Percentiles rank a stretch among this genome's conserved stretches.
Evolutionary conservation across 2,797 vertebrate species (phyloP).

Genomic region (Crenuchus spilurus): DNA sequence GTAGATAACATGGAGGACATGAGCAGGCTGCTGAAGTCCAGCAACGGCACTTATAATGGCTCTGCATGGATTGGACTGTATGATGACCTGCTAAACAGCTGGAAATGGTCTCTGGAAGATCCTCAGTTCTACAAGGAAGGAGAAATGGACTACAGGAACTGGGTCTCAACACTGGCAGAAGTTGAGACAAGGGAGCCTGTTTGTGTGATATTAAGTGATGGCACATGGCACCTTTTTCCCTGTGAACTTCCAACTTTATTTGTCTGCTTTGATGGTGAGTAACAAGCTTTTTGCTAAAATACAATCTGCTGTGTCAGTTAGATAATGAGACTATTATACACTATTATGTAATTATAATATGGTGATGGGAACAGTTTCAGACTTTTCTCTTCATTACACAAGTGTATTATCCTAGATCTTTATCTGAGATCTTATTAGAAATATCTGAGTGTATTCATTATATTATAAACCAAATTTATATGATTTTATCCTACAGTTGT

Average conservation of each 20-base stretch:
- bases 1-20: slow-evolving; percentile 36
- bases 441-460: too few species aligned
- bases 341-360: too few species aligned
- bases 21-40: slow-evolving; percentile 10
- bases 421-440: too few species aligned
- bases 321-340: too few species aligned
- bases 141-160: slow-evolving; percentile 42
- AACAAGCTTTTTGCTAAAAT: neutral
- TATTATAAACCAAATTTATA: too few species aligned
- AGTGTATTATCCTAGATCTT: too few species aligned
- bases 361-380: too few species aligned
- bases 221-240: neutral
- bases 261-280: slow-evolving; percentile 43
- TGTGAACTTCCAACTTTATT: neutral
- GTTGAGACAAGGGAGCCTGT: rapidly evolving
- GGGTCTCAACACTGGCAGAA: neutral
- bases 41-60: neutral
- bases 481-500: too few species aligned
- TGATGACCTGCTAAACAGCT: slow-evolving; percentile 23
- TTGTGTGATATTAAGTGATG: neutral
- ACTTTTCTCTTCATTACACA: too few species aligned
- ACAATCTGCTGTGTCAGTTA: too few species aligned
- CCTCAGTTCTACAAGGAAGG: slow-evolving; percentile 23
- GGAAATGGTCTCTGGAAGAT: slow-evolving; percentile 43
- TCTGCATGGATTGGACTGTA: slow-evolving; percentile 39